phyloP scores from a whole-genome alignment of 2,888 invertebrate genomes.

The Globia sparganii region DNA sequence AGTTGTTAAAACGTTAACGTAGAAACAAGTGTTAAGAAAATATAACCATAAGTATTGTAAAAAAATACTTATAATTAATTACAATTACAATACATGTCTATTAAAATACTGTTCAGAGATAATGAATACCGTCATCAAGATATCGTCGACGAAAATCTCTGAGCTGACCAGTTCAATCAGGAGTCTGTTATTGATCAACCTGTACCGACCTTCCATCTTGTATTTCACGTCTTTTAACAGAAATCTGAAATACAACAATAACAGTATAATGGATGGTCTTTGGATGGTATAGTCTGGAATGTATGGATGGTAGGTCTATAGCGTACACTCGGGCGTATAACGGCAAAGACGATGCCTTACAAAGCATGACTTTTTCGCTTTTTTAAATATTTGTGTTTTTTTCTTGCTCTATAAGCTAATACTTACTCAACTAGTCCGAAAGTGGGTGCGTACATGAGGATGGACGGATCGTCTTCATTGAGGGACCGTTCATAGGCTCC shows the following conservation, averaged over 20 bases:
- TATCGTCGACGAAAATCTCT: conserved; percentile 68
- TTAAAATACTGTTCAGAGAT: not conserved
- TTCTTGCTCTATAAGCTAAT: not conserved
- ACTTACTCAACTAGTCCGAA: conserved; percentile 81
- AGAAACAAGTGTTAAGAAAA: not conserved
- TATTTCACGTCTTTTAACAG: conserved; percentile 78
- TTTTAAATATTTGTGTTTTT: not conserved
- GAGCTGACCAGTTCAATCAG: conserved; percentile 77
- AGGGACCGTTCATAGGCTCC: conserved; percentile 80
- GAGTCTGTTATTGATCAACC: conserved; percentile 75
- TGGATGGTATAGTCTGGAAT: too few relatives aligned
- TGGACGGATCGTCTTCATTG: conserved; percentile 67
- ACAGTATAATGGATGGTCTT: too few relatives aligned
- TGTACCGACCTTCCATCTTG: conserved; percentile 79
- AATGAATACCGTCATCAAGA: conserved; percentile 76
- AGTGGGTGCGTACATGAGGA: conserved; percentile 76
- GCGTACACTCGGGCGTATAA: not conserved
- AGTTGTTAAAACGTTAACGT: not conserved
- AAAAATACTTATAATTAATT: not conserved
- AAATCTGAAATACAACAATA: conserved; percentile 70
- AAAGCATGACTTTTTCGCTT: not conserved
- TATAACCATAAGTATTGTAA: not conserved
- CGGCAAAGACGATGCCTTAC: not conserved
- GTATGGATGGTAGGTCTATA: not conserved
- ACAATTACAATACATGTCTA: not conserved